Base-by-base conservation (phyloP, 2,888 invertebrate genomes). In the Drosophila putrida region DNA sequence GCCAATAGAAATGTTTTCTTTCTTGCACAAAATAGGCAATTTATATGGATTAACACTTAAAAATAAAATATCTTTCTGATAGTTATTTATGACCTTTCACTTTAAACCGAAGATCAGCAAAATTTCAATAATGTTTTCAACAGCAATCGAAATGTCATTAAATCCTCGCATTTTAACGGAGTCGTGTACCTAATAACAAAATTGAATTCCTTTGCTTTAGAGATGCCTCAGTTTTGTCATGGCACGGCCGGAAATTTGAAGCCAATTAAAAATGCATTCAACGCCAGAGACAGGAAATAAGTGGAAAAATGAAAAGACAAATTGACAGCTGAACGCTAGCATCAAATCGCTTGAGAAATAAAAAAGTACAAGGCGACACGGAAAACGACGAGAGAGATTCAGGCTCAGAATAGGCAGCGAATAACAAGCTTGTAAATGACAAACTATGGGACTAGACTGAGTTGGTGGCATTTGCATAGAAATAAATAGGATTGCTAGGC, bases 251-350 rank as follows among this genome's bases (percentile, higher is more conserved):
- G 82, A 85, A 80, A 82, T 79, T 79, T 54, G 79, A 85, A 75
- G 71, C 84, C 84, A 85, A 85, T 85, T 85, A 88, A 82, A 78
- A 82, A 68, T 82, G 78, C 75, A 80, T 76, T 78, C 70, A 71
- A 71, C 71, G 81, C 58, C 76, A 71, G 77, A 63, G 77, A 72
- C 82, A 66, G 73, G 67, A 74, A 73, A 82, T 68, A 77, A 75
- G 66, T 68, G 70, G 61, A 67, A 51, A 70, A 75, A 65, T 53
- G 57, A 54, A 68, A 67, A 65, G 49, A 82, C 57, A 83, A 80
- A 78, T 81, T 84, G 80, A 82, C 82, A 81, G 82, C 41, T 61
- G 61, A 64, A 64, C 53, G 54, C 50, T 38, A 50, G 51, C 71
- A 54, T 35, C 57, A 68, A 69, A 63, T 36, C 57, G 53, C 39